These are phyloP conservation scores for Leistus spinibarbis DNA, from an alignment of 2,888 invertebrate genomes.

Conservation along the genomic window DNA sequence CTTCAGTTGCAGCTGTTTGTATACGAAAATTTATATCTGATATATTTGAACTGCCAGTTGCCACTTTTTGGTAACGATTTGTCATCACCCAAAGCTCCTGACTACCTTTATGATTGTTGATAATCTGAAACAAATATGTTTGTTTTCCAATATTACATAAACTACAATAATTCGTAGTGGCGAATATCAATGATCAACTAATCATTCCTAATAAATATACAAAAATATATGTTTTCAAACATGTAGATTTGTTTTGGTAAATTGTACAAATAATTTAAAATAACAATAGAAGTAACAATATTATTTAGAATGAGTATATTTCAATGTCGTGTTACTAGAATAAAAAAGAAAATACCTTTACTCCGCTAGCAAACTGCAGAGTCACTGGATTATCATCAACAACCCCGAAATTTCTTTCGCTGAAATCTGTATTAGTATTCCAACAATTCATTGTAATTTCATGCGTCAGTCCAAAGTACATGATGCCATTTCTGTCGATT, in stretches of 20 bases:
- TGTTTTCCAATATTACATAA: no score
- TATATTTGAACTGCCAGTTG: conserved; percentile 61
- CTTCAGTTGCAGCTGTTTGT: conserved; percentile 66
- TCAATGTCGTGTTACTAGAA: no score
- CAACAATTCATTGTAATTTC: conserved; percentile 75
- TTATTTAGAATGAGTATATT: no score
- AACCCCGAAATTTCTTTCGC: conserved; percentile 61
- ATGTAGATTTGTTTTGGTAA: no score
- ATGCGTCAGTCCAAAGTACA: conserved; percentile 73
- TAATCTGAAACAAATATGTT: conserved; percentile 54
- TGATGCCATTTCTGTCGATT: conserved; percentile 71
- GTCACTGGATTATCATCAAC: conserved; percentile 64
- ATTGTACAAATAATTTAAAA: no score
- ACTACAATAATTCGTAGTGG: no score
- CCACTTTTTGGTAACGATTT: conserved; percentile 72
- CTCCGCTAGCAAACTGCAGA: conserved; percentile 75
- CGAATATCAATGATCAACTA: no score
- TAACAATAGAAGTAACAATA: no score
- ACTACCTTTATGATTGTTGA: conserved; percentile 61
- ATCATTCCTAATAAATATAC: no score
- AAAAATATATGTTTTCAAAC: no score
- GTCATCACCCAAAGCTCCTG: conserved; percentile 73
- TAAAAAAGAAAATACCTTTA: no score
- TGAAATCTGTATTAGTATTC: conserved; percentile 70
- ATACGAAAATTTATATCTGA: conserved; percentile 73